phyloP scores from a whole-genome alignment of 1,140 invertebrate species.

The Maniola jurtina region DNA sequence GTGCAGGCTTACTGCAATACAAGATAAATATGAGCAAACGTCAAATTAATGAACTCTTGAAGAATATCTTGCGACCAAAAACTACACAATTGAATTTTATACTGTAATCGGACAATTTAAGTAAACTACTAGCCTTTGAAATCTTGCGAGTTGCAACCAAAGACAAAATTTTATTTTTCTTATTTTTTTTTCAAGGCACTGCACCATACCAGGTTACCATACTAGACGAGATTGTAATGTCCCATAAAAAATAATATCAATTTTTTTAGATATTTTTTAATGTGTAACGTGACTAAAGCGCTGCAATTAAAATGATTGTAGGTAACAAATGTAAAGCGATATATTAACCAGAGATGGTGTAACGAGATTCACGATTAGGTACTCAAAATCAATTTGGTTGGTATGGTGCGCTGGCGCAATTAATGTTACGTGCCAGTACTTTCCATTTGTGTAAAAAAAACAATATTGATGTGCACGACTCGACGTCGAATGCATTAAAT shows the following conservation, averaged over 20 bases:
- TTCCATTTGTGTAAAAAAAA: slow-evolving; percentile 58
- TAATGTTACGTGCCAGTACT: slow-evolving; percentile 64
- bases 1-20: not conserved
- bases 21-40: not conserved
- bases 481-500: slow-evolving; percentile 65
- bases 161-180: not conserved
- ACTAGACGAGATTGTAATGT: not conserved
- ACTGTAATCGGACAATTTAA: not conserved
- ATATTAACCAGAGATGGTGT: slow-evolving; percentile 51
- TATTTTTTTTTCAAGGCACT: not conserved
- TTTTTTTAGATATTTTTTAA: not conserved
- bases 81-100: not conserved
- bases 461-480: slow-evolving; percentile 70
- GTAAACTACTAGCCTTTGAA: not conserved
- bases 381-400: slow-evolving; percentile 70
- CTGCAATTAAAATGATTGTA: slow-evolving; percentile 51
- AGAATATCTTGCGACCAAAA: not conserved
- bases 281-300: slow-evolving; percentile 29
- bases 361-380: slow-evolving; percentile 58
- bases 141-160: not conserved
- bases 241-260: not conserved
- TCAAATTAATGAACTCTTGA: too few species aligned
- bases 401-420: slow-evolving; percentile 60
- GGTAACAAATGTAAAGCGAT: slow-evolving; percentile 63
- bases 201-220: not conserved